These are phyloP conservation scores for Danionella cerebrum DNA, from an alignment of 2,113 vertebrate species.

Conservation along the genomic window DNA sequence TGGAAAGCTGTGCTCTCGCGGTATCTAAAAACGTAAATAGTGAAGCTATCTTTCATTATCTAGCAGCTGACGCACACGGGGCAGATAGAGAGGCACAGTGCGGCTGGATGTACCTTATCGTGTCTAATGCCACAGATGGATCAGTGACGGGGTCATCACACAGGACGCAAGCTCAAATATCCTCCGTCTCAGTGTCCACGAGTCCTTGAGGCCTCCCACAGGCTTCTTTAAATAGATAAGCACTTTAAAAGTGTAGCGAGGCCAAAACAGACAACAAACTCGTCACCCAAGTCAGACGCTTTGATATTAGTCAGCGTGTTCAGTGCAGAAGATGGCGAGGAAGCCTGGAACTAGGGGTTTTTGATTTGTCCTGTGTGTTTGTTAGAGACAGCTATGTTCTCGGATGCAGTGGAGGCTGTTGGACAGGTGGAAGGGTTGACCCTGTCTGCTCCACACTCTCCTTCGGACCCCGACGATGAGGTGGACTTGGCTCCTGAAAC, in stretches of 20 bases:
- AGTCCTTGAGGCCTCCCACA: conserved; percentile 42
- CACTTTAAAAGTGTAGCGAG: conserved; percentile 47
- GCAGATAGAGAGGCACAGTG: conserved; percentile 22
- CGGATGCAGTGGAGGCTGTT: conserved; percentile 58
- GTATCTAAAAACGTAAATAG: conserved; percentile 34
- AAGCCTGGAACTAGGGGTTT: background rate
- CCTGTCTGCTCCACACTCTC: conserved; percentile 49
- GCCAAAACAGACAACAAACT: conserved; percentile 34
- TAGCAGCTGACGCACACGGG: conserved; percentile 2
- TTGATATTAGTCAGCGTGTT: conserved; percentile 46
- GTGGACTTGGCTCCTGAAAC: conserved; percentile 29
- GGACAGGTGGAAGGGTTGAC: conserved; percentile 60
- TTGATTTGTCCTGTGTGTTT: background rate
- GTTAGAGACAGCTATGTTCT: conserved; percentile 52
- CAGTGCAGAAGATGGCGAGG: background rate
- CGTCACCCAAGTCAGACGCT: conserved; percentile 16
- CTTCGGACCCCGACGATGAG: conserved; percentile 48
- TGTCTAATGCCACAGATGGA: conserved; percentile 48
- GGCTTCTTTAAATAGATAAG: conserved; percentile 70
- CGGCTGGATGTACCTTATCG: conserved; percentile 48
- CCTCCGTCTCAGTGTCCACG: conserved; percentile 28
- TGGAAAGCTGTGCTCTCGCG: no score
- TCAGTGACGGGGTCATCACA: conserved; percentile 51
- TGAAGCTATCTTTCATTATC: conserved; percentile 16
- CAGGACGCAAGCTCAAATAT: conserved; percentile 48